phyloP scores from a whole-genome alignment of 1,140 invertebrate genomes.

The Ips typographus region DNA sequence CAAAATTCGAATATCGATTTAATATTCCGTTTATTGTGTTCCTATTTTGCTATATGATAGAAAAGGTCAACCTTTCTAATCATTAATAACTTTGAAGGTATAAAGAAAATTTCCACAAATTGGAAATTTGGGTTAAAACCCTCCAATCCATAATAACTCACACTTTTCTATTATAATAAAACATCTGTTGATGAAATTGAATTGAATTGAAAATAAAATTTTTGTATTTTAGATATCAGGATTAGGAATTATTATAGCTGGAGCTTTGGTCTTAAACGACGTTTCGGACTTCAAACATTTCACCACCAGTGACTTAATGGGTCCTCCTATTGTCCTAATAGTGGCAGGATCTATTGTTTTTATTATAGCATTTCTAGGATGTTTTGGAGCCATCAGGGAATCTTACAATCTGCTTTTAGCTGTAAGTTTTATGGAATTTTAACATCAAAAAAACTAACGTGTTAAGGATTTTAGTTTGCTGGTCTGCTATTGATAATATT shows the following conservation, averaged over 20 bases:
- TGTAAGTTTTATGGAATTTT: slow-evolving; percentile 53
- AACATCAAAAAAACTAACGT: not conserved
- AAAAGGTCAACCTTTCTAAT: not conserved
- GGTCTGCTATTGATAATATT: slow-evolving; percentile 69
- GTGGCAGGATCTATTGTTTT: slow-evolving; percentile 69
- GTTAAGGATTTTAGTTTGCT: slow-evolving; percentile 62
- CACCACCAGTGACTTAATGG: slow-evolving; percentile 58
- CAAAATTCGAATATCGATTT: no score
- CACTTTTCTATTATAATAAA: not conserved
- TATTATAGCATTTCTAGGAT: slow-evolving; percentile 72
- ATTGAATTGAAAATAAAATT: slow-evolving; percentile 2
- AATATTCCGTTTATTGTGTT: no score
- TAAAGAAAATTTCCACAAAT: not conserved
- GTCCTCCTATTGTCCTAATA: slow-evolving; percentile 66
- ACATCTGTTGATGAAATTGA: not conserved
- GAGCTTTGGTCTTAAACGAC: slow-evolving; percentile 58
- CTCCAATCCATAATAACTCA: not conserved
- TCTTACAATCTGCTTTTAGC: slow-evolving; percentile 66
- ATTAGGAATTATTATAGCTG: slow-evolving; percentile 61
- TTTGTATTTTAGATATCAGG: slow-evolving; percentile 60
- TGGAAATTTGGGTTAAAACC: not conserved
- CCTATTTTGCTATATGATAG: no score
- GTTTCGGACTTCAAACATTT: slow-evolving; percentile 60
- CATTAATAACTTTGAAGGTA: slow-evolving; percentile 7
- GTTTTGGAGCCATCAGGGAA: slow-evolving; percentile 72